phyloP scores from a whole-genome alignment of 2,113 vertebrate species.

The Terrapene triunguis region DNA sequence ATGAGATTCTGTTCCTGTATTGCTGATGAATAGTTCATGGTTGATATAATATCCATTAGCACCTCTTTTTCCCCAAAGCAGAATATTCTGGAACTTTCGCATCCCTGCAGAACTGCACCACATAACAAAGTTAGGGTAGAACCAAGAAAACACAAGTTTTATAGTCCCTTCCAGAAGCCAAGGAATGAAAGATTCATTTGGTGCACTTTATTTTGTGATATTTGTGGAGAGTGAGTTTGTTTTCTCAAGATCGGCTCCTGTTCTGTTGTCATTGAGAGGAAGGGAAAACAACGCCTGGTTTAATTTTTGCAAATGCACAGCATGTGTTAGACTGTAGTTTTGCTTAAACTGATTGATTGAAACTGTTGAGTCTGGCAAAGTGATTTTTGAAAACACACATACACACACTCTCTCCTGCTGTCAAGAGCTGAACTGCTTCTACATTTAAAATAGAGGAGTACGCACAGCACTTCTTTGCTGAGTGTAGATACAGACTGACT shows the following conservation, averaged over 20 bases:
- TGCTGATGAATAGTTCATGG: background rate
- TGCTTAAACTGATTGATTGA: background rate
- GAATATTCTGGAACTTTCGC: constrained; percentile 2
- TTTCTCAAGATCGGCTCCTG: background rate
- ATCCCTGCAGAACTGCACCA: background rate
- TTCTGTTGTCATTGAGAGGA: background rate
- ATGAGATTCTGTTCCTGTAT: background rate
- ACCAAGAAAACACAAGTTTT: background rate
- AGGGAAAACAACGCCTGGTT: background rate
- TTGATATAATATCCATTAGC: constrained; percentile 13
- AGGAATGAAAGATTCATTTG: background rate
- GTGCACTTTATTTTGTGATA: background rate
- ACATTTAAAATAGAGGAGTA: constrained; percentile 38
- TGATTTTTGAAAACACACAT: background rate
- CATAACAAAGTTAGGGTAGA: background rate
- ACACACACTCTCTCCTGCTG: background rate
- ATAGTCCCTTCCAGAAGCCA: background rate
- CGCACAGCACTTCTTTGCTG: background rate
- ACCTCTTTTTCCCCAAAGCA: background rate
- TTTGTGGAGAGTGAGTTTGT: background rate
- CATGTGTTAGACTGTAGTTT: background rate
- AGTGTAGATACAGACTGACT: background rate
- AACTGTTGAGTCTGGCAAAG: background rate
- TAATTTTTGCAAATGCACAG: background rate
- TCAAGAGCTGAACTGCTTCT: background rate